A percentile compares a stretch with the other conserved stretches of the same genome.
Conservation (phyloP, 2,888 invertebrate genomes). For the Oegoconia quadripuncta region DNA sequence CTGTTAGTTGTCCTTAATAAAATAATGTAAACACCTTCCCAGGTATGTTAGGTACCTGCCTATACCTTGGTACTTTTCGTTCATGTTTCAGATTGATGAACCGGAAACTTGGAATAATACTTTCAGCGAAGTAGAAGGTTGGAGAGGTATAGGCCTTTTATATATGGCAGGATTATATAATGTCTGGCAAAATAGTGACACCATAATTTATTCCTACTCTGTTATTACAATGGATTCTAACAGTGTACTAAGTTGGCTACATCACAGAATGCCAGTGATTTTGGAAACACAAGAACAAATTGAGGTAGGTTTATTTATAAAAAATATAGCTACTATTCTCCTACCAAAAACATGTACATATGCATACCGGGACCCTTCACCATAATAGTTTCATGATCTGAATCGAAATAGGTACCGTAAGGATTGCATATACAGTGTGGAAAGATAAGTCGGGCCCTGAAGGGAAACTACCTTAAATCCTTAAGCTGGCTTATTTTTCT, state of each 20-base stretch:
- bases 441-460: too few relatives aligned
- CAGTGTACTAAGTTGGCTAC: conserved; percentile 83
- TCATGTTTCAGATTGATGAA: conserved; percentile 68
- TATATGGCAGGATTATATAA: conserved; percentile 89
- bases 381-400: too few relatives aligned
- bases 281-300: conserved; percentile 83
- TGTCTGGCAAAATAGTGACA: conserved; percentile 80
- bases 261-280: conserved; percentile 90
- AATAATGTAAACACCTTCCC: too few relatives aligned
- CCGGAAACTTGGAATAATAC: conserved; percentile 71
- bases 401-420: too few relatives aligned
- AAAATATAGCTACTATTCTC: neutral
- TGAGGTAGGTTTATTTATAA: neutral
- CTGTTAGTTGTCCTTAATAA: too few relatives aligned
- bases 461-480: too few relatives aligned
- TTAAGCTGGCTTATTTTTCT: too few relatives aligned
- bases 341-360: too few relatives aligned
- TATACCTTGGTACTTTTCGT: too few relatives aligned
- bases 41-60: too few relatives aligned
- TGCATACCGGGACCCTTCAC: too few relatives aligned
- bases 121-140: conserved; percentile 74
- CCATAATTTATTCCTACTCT: conserved; percentile 84
- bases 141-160: conserved; percentile 81
- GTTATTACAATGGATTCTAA: conserved; percentile 89
- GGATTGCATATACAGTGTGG: too few relatives aligned